Base-by-base conservation (phyloP, 1,140 invertebrate species). In the Lordiphosa clarofinis region DNA sequence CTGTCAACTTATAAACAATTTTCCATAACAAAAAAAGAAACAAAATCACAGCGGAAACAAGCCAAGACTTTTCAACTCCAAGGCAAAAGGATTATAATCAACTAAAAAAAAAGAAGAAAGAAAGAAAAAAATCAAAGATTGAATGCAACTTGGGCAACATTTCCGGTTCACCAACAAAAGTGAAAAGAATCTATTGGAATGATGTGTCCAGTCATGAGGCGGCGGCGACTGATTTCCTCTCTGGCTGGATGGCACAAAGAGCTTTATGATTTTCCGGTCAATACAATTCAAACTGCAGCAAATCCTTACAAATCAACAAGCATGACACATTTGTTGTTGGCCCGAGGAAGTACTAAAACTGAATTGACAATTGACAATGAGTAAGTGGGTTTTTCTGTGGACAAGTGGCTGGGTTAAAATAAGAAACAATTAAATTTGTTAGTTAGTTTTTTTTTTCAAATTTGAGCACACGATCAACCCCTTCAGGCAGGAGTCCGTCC, bases 211-310 rank as follows among this genome's bases (percentile, higher is more conserved):
- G 65, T 43, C 70, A 79, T 79, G 74, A 79, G 60, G 56, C 49
- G 43, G 46, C 74, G 31, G 63, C 74, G 68, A 60, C 68, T 49
- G 65, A 81, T 63, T 82, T 75, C 76, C 76, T 75, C 61, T 57
- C 38, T 21, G 47, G 15, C 54, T 28, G 48, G 15, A 36, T 37
- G 36, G 19, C 60, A 82, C 76, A 81, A 81, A 75, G 76, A 81
- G 76, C 76, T 81, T 81, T 81, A 82, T 81, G 76, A 81, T 81
- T 81, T 81, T 81, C 76, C 76, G 76, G 76, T 81, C 76, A 81
- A 81, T 81, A 81, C 76, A 81, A 81, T 72, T 75, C 62, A 60
- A 62, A 49, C 68, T 39, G 63, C 21, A 46, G 76, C 76, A 81
- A 15, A 15, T 81, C 76, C 76, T 81, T 81, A 81, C 76, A 81